phyloP scores from a whole-genome alignment of 2,797 vertebrate species.

The Gallinago solitaria region DNA sequence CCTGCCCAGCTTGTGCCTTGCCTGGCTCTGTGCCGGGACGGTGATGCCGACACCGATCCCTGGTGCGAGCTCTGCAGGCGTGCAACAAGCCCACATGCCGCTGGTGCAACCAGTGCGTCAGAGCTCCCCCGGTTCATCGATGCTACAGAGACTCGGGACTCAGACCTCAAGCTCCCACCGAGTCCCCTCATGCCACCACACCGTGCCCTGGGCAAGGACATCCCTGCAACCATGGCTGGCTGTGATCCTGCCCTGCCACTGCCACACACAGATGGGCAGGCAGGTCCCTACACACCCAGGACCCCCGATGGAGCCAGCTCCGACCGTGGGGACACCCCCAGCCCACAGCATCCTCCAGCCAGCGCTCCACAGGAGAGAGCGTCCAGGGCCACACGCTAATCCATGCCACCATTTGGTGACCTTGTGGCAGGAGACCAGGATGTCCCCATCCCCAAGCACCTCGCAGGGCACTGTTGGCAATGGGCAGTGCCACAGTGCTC shows the following conservation, averaged over 20 bases:
- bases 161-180: accelerated
- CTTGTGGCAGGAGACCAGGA: accelerated
- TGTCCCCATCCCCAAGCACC: not conserved
- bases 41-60: accelerated
- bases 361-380: not conserved
- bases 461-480: not conserved
- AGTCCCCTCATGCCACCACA: not conserved
- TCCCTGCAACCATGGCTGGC: not conserved
- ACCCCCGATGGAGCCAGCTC: not conserved
- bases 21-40: accelerated
- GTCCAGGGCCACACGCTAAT: accelerated
- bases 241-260: not conserved
- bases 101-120: accelerated
- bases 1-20: not conserved
- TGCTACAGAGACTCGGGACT: not conserved
- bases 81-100: accelerated
- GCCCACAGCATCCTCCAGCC: not conserved
- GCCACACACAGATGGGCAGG: accelerated
- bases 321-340: accelerated
- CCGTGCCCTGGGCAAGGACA: not conserved
- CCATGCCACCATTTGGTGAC: not conserved
- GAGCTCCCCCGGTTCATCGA: not conserved
- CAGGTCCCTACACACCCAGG: not conserved
- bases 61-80: accelerated
- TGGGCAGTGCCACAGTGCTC: accelerated